Evolutionary conservation across 2,888 invertebrate species (phyloP).

Genomic region (Anorthoa munda): DNA sequence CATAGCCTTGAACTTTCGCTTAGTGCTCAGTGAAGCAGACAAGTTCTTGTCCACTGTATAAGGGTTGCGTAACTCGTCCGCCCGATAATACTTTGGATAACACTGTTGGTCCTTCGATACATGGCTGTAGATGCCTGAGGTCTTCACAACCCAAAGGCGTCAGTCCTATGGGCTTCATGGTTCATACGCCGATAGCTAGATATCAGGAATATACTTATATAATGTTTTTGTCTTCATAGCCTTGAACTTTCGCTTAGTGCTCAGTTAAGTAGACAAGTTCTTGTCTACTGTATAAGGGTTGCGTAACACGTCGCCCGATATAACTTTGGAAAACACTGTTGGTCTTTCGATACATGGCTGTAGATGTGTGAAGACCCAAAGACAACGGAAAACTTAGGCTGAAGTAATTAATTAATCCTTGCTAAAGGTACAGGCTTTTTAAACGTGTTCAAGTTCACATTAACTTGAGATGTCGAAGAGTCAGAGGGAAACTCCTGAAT

Average conservation of each 20-base stretch:
- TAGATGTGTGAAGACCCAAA: neutral
- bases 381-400: slow-evolving; percentile 1
- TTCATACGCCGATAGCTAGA: slow-evolving; percentile 27
- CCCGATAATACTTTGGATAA: neutral
- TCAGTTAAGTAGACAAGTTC: slow-evolving; percentile 18
- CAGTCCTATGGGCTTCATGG: slow-evolving; percentile 48
- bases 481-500: neutral
- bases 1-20: slow-evolving; percentile 45
- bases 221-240: slow-evolving; percentile 27
- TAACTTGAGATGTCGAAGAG: neutral
- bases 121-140: neutral
- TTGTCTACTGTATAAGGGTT: slow-evolving; percentile 6
- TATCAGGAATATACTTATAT: neutral
- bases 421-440: neutral
- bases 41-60: slow-evolving; percentile 12
- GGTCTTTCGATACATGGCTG: neutral
- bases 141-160: slow-evolving; percentile 48
- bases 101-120: neutral
- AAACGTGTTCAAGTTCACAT: slow-evolving; percentile 15
- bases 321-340: neutral
- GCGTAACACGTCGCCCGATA: neutral
- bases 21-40: slow-evolving; percentile 27
- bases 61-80: neutral
- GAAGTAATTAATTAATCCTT: neutral
- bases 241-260: slow-evolving; percentile 50